A percentile compares a stretch with the other conserved stretches of the same genome.
These are phyloP conservation scores for Aurelia coerulea DNA, from an alignment of 30 jellyfish, hydroid and myxozoan species.

Conservation along the genomic window DNA sequence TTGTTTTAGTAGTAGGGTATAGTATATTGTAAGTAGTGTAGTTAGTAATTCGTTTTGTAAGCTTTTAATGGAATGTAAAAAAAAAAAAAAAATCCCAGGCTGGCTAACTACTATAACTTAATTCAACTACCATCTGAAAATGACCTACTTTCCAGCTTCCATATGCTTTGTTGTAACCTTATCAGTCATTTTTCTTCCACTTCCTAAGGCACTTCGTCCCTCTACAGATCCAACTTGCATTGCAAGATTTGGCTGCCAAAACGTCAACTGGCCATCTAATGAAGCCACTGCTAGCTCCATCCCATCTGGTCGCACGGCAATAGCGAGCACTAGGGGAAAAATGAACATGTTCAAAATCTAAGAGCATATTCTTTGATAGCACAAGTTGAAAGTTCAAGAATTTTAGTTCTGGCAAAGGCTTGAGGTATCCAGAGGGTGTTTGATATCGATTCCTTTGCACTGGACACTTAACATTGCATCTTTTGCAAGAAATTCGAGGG, in stretches of 20 bases:
- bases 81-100: too few species aligned
- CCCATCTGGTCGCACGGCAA: slow-evolving; percentile 93
- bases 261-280: slow-evolving; percentile 88
- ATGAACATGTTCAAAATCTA: neutral
- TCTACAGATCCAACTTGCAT: slow-evolving; percentile 86
- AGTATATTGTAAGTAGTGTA: too few species aligned
- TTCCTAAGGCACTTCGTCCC: slow-evolving; percentile 89
- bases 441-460: too few species aligned
- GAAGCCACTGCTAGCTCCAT: slow-evolving; percentile 88
- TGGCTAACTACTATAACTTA: neutral
- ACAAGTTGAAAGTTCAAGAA: too few species aligned
- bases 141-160: slow-evolving; percentile 80
- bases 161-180: slow-evolving; percentile 78
- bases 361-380: neutral
- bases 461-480: too few species aligned
- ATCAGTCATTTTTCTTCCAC: slow-evolving; percentile 86
- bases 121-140: neutral
- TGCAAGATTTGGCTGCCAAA: slow-evolving; percentile 83
- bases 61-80: too few species aligned
- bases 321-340: slow-evolving; percentile 74
- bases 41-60: too few species aligned
- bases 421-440: too few species aligned
- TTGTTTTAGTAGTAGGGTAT: too few species aligned
- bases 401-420: too few species aligned
- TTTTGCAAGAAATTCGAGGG: too few species aligned